phyloP scores from a whole-genome alignment of 2,113 vertebrate genomes.

The Scomber colias region DNA sequence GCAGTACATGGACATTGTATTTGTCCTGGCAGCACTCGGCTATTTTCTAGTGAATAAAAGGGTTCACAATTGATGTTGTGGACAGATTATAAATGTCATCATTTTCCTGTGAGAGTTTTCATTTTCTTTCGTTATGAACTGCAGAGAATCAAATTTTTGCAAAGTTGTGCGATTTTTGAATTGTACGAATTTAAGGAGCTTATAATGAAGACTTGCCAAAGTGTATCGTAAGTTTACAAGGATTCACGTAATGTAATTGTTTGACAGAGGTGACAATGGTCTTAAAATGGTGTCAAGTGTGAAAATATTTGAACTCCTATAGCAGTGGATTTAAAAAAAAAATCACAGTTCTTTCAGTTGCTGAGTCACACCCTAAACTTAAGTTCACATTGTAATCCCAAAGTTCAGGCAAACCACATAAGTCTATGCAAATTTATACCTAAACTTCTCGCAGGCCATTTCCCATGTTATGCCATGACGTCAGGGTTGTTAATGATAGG shows the following conservation, averaged over 20 bases:
- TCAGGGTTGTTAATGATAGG: constrained; percentile 60
- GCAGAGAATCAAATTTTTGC: no score
- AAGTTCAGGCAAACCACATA: constrained; percentile 28
- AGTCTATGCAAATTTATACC: constrained; percentile 62
- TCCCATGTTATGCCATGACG: constrained; percentile 48
- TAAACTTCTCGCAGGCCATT: constrained; percentile 41
- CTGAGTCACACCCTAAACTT: constrained; percentile 26
- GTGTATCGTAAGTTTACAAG: neutral
- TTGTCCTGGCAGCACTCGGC: constrained; percentile 33
- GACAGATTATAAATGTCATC: constrained; percentile 37
- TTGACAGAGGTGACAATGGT: neutral
- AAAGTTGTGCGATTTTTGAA: neutral
- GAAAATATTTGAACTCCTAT: neutral
- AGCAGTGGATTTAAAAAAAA: constrained; percentile 14
- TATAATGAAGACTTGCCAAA: neutral
- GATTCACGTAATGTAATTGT: neutral
- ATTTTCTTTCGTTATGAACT: neutral
- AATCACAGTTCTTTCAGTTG: neutral
- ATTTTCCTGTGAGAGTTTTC: neutral
- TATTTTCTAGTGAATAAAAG: constrained; percentile 31
- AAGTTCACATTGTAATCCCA: constrained; percentile 28
- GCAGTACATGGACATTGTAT: constrained; percentile 45
- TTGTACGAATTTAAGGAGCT: neutral
- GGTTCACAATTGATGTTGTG: constrained; percentile 1
- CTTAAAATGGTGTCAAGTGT: neutral